phyloP scores from a whole-genome alignment of 2,113 vertebrate genomes.

The Pionites leucogaster region DNA sequence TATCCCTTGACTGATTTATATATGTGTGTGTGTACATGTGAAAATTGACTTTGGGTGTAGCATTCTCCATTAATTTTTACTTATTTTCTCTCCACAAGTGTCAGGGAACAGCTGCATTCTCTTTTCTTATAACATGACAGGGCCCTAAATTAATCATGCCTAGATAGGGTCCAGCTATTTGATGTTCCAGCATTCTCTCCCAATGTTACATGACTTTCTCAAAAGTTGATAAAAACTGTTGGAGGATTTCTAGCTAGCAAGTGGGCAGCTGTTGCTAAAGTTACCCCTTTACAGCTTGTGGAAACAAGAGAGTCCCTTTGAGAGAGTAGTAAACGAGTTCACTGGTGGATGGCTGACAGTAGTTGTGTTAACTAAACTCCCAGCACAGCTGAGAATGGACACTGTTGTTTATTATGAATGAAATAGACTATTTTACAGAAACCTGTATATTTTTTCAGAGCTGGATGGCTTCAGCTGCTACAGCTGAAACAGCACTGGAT shows the following conservation, averaged over 20 bases:
- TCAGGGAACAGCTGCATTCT: background rate
- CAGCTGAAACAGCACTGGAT: background rate
- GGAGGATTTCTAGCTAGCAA: background rate
- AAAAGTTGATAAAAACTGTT: background rate
- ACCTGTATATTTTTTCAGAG: background rate
- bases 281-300: background rate
- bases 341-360: background rate
- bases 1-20: background rate
- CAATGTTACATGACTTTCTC: background rate
- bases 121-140: background rate
- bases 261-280: background rate
- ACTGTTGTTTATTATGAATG: background rate
- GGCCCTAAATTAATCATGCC: background rate
- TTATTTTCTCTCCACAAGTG: background rate
- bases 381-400: background rate
- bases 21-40: background rate
- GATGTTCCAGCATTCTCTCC: background rate
- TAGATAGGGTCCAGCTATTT: background rate
- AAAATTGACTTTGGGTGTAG: background rate
- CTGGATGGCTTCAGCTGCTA: background rate
- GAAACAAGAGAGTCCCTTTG: background rate
- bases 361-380: background rate
- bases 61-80: background rate
- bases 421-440: background rate
- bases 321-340: background rate